phyloP scores from a whole-genome alignment of 2,797 vertebrate genomes.

The Intellagama lesueurii region DNA sequence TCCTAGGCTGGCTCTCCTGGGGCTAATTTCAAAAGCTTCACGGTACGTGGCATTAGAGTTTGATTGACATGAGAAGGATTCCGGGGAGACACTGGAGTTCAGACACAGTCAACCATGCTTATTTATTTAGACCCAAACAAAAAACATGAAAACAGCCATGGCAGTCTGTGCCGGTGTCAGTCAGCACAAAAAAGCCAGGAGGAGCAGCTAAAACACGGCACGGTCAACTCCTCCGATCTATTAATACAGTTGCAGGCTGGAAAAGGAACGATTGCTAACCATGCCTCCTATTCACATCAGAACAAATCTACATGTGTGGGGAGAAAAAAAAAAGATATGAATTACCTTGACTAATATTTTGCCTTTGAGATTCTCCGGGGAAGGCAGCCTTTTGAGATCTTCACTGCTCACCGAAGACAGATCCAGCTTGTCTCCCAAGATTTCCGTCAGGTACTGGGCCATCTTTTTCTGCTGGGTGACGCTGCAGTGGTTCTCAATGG shows the following conservation, averaged over 20 bases:
- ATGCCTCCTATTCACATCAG: no score
- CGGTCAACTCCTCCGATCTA: no score
- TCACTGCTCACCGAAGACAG: slow-evolving; percentile 83
- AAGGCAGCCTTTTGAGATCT: slow-evolving; percentile 86
- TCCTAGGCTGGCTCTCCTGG: background rate
- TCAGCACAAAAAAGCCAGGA: background rate
- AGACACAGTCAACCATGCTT: background rate
- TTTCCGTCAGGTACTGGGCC: slow-evolving; percentile 91
- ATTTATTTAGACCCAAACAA: background rate
- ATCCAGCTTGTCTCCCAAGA: slow-evolving; percentile 94
- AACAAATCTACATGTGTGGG: no score
- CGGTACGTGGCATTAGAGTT: background rate
- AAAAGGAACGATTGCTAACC: no score
- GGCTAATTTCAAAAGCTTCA: background rate
- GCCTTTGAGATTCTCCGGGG: slow-evolving; percentile 90
- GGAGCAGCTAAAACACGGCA: background rate
- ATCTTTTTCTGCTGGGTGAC: slow-evolving; percentile 97
- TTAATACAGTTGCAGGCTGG: no score
- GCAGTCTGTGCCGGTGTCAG: background rate
- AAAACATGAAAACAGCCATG: background rate
- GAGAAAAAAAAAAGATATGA: no score
- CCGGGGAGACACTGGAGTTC: background rate
- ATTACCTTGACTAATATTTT: slow-evolving; percentile 96
- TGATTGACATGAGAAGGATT: background rate
- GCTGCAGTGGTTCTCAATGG: slow-evolving; percentile 98